phyloP scores from a whole-genome alignment of 2,113 vertebrate genomes.

The Periophthalmodon schlosseri region DNA sequence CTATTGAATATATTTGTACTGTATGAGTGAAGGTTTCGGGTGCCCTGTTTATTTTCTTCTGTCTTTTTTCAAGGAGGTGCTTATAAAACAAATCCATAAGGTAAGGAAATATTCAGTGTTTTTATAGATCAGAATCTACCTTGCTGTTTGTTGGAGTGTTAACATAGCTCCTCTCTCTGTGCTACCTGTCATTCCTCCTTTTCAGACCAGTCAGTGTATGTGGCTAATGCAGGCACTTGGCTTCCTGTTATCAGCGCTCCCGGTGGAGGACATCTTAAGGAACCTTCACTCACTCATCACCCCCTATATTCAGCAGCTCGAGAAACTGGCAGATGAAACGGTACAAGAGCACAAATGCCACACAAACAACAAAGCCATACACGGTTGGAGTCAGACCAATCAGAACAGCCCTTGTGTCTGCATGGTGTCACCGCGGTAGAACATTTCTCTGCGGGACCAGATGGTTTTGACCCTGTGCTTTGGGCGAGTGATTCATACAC shows the following conservation, averaged over 20 bases:
- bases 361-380: constrained; percentile 7
- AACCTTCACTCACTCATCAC: constrained; percentile 98
- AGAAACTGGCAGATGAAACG: constrained; percentile 94
- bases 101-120: constrained; percentile 69
- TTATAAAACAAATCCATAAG: constrained; percentile 99
- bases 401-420: constrained; percentile 61
- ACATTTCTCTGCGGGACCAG: constrained; percentile 79
- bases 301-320: constrained; percentile 97
- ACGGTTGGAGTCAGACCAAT: constrained; percentile 60
- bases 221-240: constrained; percentile 99
- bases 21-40: not conserved
- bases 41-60: not conserved
- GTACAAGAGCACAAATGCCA: constrained; percentile 61
- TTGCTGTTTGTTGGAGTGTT: not conserved
- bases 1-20: not conserved
- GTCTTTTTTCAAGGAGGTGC: constrained; percentile 84
- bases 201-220: constrained; percentile 98
- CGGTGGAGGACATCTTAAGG: constrained; percentile 96
- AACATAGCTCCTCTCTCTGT: too few relatives aligned
- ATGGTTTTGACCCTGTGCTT: constrained; percentile 68
- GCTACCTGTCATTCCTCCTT: constrained; percentile 29
- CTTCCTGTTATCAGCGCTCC: constrained; percentile 95
- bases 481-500: constrained; percentile 59
- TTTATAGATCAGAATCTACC: not conserved
- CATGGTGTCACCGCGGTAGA: constrained; percentile 66